A percentile compares a stretch with the other conserved stretches of the same genome.
Evolutionary conservation across 2,888 invertebrate genomes (phyloP).

Genomic region (Anarsia innoxiella): DNA sequence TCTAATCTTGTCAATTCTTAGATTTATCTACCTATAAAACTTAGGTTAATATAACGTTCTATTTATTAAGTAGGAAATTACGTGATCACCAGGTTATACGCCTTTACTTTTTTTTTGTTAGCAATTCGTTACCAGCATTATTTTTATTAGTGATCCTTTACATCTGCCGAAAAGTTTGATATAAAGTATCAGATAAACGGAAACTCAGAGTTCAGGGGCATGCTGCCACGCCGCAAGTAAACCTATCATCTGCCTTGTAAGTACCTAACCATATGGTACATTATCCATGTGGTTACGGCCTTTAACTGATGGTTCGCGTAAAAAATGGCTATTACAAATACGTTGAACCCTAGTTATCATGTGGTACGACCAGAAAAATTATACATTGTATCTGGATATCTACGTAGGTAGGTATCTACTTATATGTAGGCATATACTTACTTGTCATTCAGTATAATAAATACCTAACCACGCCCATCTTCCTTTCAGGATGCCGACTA

Average conservation of each 20-base stretch:
- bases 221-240: constrained; percentile 36
- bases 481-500: too few relatives aligned
- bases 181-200: constrained; percentile 50
- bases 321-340: constrained; percentile 34
- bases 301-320: constrained; percentile 29
- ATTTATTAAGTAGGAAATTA: constrained; percentile 21
- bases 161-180: constrained; percentile 29
- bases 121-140: constrained; percentile 34
- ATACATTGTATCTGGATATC: too few relatives aligned
- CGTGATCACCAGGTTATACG: constrained; percentile 16
- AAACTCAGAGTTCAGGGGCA: constrained; percentile 54
- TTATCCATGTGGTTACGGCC: constrained; percentile 27
- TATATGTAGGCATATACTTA: too few relatives aligned
- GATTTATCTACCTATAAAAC: too few relatives aligned
- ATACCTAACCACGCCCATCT: too few relatives aligned
- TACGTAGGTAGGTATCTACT: too few relatives aligned
- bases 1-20: constrained; percentile 11
- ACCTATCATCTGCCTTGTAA: constrained; percentile 41
- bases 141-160: not conserved
- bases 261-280: constrained; percentile 17
- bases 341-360: constrained; percentile 37
- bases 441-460: too few relatives aligned
- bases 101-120: constrained; percentile 17
- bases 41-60: constrained; percentile 19
- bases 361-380: too few relatives aligned